Evolutionary conservation across 1,140 invertebrate species (phyloP).

Genomic region (Idris sp.): DNA sequence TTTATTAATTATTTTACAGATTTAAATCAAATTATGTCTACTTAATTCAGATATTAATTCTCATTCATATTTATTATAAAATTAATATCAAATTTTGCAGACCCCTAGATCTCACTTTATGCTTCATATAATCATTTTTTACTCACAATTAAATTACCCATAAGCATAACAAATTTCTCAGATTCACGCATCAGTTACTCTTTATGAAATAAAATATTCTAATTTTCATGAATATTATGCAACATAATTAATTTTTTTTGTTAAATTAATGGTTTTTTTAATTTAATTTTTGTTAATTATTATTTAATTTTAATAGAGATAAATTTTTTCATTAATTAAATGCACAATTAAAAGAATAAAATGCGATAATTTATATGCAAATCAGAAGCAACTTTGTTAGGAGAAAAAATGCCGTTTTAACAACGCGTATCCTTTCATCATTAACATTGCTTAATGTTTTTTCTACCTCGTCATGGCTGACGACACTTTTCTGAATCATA

Average conservation of each 20-base stretch:
- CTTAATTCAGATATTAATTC: too few species aligned
- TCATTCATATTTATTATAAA: too few species aligned
- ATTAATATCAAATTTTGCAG: too few species aligned
- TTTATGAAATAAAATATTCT: conserved; percentile 31
- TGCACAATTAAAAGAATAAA: background rate
- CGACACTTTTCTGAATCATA: conserved; percentile 27
- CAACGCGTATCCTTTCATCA: conserved; percentile 10
- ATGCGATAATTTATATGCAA: conserved; percentile 6
- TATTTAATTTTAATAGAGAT: background rate
- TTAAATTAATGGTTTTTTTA: too few species aligned
- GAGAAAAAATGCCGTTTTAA: conserved; percentile 7
- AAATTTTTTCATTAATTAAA: too few species aligned
- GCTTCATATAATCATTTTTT: conserved; percentile 4
- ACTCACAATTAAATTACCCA: conserved; percentile 29
- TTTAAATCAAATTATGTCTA: too few species aligned
- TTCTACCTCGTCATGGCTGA: conserved; percentile 19
- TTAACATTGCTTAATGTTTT: conserved; percentile 22
- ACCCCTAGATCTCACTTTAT: conserved; percentile 11
- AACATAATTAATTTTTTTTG: conserved; percentile 1
- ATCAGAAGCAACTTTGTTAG: background rate
- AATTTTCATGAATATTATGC: background rate
- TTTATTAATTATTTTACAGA: too few species aligned
- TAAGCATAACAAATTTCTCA: conserved; percentile 25
- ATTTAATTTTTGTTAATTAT: background rate
- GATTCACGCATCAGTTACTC: conserved; percentile 17